phyloP scores from a whole-genome alignment of 2,888 invertebrate species.

The Craniophora ligustri region DNA sequence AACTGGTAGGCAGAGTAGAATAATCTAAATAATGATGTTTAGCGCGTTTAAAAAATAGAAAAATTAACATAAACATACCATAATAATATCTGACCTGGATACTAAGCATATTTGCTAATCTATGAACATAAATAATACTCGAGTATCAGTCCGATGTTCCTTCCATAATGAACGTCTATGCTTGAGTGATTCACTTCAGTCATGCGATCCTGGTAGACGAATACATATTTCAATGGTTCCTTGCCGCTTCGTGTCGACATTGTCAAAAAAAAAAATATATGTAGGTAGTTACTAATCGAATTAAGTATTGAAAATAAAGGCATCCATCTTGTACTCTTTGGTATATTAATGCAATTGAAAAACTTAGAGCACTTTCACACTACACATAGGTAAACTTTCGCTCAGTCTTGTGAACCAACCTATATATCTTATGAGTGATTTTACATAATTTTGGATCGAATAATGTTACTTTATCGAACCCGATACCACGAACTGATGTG shows the following conservation, averaged over 20 bases:
- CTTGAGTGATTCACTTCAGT: slow-evolving; percentile 55
- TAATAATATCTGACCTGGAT: slow-evolving; percentile 29
- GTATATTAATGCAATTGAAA: slow-evolving; percentile 5
- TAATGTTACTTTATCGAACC: slow-evolving; percentile 14
- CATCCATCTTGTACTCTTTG: not conserved
- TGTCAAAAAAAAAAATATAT: slow-evolving; percentile 1
- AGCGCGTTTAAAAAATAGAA: no score
- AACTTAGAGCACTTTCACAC: not conserved
- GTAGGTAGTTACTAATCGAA: no score
- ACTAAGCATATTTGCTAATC: slow-evolving; percentile 33
- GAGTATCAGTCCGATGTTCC: slow-evolving; percentile 38
- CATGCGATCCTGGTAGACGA: slow-evolving; percentile 50
- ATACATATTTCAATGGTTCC: slow-evolving; percentile 30
- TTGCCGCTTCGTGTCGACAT: slow-evolving; percentile 26
- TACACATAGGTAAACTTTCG: not conserved
- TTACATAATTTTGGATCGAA: slow-evolving; percentile 1
- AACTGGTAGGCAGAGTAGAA: no score
- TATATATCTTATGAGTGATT: slow-evolving; percentile 6
- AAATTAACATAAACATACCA: no score
- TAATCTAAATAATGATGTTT: no score
- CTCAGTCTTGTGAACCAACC: no score
- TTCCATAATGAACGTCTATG: slow-evolving; percentile 51
- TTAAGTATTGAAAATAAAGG: no score
- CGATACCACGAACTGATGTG: slow-evolving; percentile 1
- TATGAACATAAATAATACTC: slow-evolving; percentile 45